Evolutionary conservation across 2,113 vertebrate species (phyloP).

Genomic region (Pao palembangensis): DNA sequence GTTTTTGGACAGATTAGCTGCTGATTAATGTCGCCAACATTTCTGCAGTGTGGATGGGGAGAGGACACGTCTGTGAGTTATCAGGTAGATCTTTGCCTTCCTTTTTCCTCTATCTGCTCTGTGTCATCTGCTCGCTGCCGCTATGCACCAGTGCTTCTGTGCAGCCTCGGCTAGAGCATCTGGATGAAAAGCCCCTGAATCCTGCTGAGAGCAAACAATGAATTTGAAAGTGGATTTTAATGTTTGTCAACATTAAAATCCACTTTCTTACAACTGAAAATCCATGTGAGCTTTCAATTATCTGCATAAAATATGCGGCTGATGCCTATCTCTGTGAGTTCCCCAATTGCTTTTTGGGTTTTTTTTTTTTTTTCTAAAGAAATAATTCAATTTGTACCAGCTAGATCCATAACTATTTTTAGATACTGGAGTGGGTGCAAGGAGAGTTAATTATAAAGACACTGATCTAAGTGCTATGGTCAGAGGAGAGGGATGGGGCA

Average conservation of each 20-base stretch:
- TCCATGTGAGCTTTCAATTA: slow-evolving; percentile 18
- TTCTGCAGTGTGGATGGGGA: slow-evolving; percentile 16
- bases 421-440: slow-evolving; percentile 35
- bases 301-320: slow-evolving; percentile 19
- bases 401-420: slow-evolving; percentile 27
- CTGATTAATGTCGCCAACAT: background rate
- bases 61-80: slow-evolving; percentile 39
- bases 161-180: slow-evolving; percentile 21
- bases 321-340: too few relatives aligned
- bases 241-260: slow-evolving; percentile 49
- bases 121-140: slow-evolving; percentile 45
- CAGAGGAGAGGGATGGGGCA: slow-evolving; percentile 29
- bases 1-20: slow-evolving; percentile 17
- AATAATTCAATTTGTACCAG: too few relatives aligned
- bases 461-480: slow-evolving; percentile 46
- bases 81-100: slow-evolving; percentile 43
- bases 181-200: slow-evolving; percentile 34
- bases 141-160: slow-evolving; percentile 19
- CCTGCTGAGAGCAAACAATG: slow-evolving; percentile 41
- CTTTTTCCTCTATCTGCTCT: slow-evolving; percentile 26
- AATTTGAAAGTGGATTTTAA: too few relatives aligned
- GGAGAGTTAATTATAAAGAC: slow-evolving; percentile 51
- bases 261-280: slow-evolving; percentile 37
- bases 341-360: too few relatives aligned
- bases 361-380: too few relatives aligned